Evolutionary conservation across 2,888 invertebrate species (phyloP).

Genomic region (Deilephila elpenor): DNA sequence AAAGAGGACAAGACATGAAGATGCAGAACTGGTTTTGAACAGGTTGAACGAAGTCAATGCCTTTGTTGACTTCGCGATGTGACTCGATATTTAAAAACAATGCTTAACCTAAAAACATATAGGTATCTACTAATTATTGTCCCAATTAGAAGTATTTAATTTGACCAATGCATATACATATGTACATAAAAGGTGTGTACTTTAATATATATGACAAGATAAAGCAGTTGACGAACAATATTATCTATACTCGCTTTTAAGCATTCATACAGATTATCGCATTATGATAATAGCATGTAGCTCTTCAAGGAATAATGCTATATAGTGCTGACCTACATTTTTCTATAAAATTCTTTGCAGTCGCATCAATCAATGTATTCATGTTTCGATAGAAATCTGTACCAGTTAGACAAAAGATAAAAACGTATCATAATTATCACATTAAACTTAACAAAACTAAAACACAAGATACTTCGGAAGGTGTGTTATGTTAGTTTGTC

Average conservation of each 20-base stretch:
- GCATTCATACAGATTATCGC: too few relatives aligned
- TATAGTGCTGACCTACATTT: background rate
- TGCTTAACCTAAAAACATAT: background rate
- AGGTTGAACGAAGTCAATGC: conserved; percentile 1
- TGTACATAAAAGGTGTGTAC: too few relatives aligned
- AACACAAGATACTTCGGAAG: too few relatives aligned
- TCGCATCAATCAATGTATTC: background rate
- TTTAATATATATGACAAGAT: too few relatives aligned
- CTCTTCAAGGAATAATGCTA: background rate
- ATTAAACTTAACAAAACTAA: too few relatives aligned
- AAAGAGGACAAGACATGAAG: background rate
- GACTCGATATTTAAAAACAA: background rate
- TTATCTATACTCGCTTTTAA: too few relatives aligned
- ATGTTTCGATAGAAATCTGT: background rate
- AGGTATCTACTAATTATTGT: too few relatives aligned
- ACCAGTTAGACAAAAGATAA: background rate
- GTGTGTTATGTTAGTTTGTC: too few relatives aligned
- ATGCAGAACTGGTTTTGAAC: conserved; percentile 22
- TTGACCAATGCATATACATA: too few relatives aligned
- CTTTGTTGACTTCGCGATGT: background rate
- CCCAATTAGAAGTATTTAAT: too few relatives aligned
- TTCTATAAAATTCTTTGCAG: background rate
- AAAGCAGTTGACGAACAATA: too few relatives aligned
- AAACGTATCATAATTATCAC: background rate
- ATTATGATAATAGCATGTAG: background rate